These are phyloP conservation scores for Rhagophthalmus giganteus DNA, from an alignment of 2,888 invertebrate genomes.

Conservation along the genomic window DNA sequence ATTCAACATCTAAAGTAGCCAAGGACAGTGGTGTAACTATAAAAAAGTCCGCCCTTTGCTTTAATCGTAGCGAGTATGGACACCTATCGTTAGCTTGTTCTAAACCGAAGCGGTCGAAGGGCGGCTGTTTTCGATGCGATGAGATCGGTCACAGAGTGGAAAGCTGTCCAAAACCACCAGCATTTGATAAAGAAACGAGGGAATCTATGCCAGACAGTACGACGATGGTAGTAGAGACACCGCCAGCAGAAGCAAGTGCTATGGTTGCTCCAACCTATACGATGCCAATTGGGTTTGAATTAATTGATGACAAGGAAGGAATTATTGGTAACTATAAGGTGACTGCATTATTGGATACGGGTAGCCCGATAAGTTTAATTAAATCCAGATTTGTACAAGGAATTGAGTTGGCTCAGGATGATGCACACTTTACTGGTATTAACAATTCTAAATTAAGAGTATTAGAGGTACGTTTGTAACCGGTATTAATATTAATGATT, in stretches of 20 bases:
- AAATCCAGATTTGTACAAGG: not conserved
- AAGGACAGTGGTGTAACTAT: not conserved
- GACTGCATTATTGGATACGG: no score
- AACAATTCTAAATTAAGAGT: not conserved
- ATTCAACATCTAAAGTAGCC: not conserved
- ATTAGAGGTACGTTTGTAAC: constrained; percentile 1
- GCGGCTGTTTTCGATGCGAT: not conserved
- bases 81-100: not conserved
- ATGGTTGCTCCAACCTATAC: not conserved
- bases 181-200: constrained; percentile 54
- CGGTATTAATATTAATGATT: not conserved
- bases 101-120: not conserved
- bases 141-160: not conserved
- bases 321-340: not conserved
- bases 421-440: not conserved
- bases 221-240: not conserved
- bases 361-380: not conserved
- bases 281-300: not conserved
- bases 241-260: no score
- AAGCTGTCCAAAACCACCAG: not conserved
- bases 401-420: not conserved
- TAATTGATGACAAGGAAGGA: not conserved
- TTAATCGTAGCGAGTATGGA: constrained; percentile 1
- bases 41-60: not conserved
- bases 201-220: not conserved